Evolutionary conservation across 2,888 invertebrate species (phyloP).

Genomic region (Aricia artaxerxes): DNA sequence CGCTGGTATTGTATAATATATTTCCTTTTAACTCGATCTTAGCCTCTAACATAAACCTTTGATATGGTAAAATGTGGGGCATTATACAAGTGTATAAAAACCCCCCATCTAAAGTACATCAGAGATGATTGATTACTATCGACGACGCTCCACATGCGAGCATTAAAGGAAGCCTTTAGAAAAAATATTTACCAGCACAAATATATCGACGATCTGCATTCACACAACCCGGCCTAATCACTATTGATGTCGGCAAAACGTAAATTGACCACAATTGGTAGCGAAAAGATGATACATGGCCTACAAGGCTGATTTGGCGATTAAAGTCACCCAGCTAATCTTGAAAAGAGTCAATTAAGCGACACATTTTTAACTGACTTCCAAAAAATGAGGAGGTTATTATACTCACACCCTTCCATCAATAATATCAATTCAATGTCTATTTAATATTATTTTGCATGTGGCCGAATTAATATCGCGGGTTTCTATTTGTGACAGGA

Average conservation of each 20-base stretch:
- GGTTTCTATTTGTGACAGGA: too few species aligned
- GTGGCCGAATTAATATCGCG: too few species aligned
- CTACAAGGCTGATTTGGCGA: background rate
- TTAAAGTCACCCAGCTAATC: background rate
- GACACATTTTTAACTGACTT: too few species aligned
- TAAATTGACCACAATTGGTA: background rate
- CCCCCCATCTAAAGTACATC: conserved; percentile 24
- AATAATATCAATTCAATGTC: too few species aligned
- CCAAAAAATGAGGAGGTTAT: too few species aligned
- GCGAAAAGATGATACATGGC: background rate
- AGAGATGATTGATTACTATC: conserved; percentile 34
- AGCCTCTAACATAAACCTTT: conserved; percentile 27
- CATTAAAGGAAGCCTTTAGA: conserved; percentile 26
- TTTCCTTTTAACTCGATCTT: background rate
- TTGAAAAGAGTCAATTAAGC: background rate
- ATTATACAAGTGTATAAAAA: conserved; percentile 25
- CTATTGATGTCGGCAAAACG: background rate
- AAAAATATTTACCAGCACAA: conserved; percentile 24
- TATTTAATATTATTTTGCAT: too few species aligned
- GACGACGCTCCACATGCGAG: conserved; percentile 28
- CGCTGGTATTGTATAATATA: background rate
- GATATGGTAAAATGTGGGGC: conserved; percentile 25
- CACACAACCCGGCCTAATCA: background rate
- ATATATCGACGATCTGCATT: conserved; percentile 20
- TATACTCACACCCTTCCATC: too few species aligned